These are phyloP conservation scores for Steinernema scapterisci DNA, from an alignment of 2,888 invertebrate genomes.

Conservation along the genomic window DNA sequence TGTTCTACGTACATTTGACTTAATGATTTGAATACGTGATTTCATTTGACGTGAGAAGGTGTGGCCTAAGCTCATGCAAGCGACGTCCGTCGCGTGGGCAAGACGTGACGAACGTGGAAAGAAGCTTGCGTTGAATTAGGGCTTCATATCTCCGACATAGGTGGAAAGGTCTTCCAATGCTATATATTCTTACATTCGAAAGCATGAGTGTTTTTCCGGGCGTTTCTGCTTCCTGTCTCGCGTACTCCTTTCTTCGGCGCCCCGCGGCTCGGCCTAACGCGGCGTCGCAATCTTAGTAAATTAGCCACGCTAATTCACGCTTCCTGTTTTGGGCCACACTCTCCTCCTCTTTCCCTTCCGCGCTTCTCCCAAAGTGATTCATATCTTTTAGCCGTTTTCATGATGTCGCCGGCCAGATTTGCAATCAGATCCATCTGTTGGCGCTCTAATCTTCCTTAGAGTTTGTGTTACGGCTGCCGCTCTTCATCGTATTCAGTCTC, in stretches of 20 bases:
- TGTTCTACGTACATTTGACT: constrained; percentile 6
- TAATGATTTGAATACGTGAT: constrained; percentile 23
- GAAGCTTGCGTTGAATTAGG: constrained; percentile 29
- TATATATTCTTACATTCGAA: background rate
- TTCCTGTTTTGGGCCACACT: constrained; percentile 27
- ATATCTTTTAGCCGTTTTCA: constrained; percentile 1
- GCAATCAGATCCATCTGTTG: background rate
- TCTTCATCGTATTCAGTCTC: background rate
- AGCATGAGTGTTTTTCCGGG: background rate
- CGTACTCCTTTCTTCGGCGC: background rate
- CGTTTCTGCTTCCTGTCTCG: background rate
- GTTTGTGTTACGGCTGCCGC: background rate
- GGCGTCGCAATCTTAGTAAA: constrained; percentile 12
- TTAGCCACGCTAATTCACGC: background rate
- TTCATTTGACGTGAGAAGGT: constrained; percentile 25
- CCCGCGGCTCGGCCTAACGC: too few species aligned
- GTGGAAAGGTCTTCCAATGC: constrained; percentile 28
- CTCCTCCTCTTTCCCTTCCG: background rate
- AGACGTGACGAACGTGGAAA: constrained; percentile 11
- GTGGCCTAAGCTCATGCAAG: background rate
- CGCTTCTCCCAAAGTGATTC: constrained; percentile 14
- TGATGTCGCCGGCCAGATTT: constrained; percentile 5
- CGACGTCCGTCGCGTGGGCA: constrained; percentile 4
- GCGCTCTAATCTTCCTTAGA: background rate
- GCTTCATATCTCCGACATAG: constrained; percentile 21